phyloP scores from a whole-genome alignment of 2,797 vertebrate genomes.

The Tarsius wallacei region DNA sequence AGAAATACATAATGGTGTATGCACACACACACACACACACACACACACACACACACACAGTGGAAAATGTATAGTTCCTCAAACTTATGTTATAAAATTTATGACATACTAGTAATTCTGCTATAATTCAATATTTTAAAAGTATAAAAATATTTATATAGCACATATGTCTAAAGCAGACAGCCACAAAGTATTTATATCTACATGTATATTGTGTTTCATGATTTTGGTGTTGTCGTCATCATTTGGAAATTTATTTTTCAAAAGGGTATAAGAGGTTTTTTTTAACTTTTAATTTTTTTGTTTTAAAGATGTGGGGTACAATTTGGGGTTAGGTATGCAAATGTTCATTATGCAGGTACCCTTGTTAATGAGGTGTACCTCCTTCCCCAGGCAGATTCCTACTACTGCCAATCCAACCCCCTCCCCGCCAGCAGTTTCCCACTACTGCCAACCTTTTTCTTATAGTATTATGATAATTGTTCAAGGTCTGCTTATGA shows the following conservation, averaged over 20 bases:
- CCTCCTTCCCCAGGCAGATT: no score
- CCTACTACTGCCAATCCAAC: no score
- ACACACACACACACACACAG: background rate
- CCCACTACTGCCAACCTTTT: no score
- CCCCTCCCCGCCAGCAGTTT: no score
- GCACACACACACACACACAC: no score
- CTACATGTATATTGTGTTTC: background rate
- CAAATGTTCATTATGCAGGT: no score
- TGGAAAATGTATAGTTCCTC: background rate
- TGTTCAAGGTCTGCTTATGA: no score
- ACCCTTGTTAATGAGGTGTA: no score
- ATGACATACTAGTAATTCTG: background rate
- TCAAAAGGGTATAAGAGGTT: background rate
- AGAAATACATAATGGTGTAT: background rate
- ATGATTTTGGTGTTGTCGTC: background rate
- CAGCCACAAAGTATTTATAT: background rate
- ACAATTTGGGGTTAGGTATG: no score
- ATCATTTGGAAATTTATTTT: background rate
- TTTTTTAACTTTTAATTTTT: no score
- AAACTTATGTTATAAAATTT: background rate
- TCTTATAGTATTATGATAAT: no score
- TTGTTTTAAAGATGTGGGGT: no score
- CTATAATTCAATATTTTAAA: constrained; percentile 30
- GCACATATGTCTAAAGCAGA: background rate
- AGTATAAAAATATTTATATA: background rate